Percentiles rank a stretch among this genome's conserved stretches.
Conservation (phyloP, 2,888 invertebrate species). For the Fragum fragum region DNA sequence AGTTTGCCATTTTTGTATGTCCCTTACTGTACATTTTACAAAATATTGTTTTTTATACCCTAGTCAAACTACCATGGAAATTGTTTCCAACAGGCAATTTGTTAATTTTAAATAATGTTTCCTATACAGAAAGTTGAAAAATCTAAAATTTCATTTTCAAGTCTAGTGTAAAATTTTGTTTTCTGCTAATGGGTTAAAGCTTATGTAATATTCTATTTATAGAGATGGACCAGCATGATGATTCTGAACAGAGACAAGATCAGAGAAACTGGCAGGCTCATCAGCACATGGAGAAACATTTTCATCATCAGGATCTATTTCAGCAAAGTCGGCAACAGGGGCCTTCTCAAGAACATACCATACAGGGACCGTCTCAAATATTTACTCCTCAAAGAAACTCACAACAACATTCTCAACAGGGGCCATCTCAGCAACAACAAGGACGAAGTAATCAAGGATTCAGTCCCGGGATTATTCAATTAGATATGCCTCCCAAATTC, state of each 20-base stretch:
- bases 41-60: no score
- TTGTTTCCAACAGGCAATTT: no score
- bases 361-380: neutral
- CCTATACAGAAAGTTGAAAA: no score
- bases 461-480: neutral
- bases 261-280: neutral
- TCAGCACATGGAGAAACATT: neutral
- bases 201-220: no score
- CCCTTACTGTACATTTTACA: no score
- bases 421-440: constrained; percentile 13
- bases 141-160: no score
- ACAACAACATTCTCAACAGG: neutral
- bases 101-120: no score
- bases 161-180: no score
- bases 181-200: no score
- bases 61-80: no score
- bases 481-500: neutral
- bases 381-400: neutral
- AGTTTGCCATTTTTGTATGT: no score
- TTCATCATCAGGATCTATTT: neutral
- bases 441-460: neutral
- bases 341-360: neutral
- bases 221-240: neutral
- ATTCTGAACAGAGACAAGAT: neutral
- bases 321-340: neutral